These are phyloP conservation scores for Himalopsyche kuldschensis DNA, from an alignment of 2,888 invertebrate genomes.

Conservation along the genomic window DNA sequence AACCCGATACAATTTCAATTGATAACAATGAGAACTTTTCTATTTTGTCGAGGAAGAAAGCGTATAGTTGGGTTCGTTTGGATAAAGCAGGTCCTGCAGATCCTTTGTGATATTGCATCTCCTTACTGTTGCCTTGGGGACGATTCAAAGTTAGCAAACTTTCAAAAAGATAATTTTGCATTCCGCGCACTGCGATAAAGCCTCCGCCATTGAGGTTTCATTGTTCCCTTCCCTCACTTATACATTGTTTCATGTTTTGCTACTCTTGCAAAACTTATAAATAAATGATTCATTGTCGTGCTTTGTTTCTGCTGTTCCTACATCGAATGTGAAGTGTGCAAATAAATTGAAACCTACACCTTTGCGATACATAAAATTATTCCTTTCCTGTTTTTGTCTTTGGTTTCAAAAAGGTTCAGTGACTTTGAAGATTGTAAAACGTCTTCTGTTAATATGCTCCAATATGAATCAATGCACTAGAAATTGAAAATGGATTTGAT, in stretches of 20 bases:
- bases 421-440: no score
- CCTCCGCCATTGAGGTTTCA: neutral
- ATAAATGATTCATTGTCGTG: neutral
- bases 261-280: neutral
- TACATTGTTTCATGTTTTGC: neutral
- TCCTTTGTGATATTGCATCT: neutral
- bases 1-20: neutral
- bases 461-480: no score
- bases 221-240: neutral
- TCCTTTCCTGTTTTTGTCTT: no score
- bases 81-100: neutral
- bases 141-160: neutral
- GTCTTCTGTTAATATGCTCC: no score
- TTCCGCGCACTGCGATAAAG: neutral
- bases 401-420: no score
- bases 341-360: neutral
- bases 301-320: neutral
- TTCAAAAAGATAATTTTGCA: slow-evolving; percentile 7
- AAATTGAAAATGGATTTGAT: no score
- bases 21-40: neutral
- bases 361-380: no score
- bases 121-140: neutral
- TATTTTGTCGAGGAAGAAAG: neutral
- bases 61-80: neutral
- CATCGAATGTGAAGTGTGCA: neutral